Evolutionary conservation across 2,797 vertebrate species (phyloP).

Genomic region (Momotus momota): DNA sequence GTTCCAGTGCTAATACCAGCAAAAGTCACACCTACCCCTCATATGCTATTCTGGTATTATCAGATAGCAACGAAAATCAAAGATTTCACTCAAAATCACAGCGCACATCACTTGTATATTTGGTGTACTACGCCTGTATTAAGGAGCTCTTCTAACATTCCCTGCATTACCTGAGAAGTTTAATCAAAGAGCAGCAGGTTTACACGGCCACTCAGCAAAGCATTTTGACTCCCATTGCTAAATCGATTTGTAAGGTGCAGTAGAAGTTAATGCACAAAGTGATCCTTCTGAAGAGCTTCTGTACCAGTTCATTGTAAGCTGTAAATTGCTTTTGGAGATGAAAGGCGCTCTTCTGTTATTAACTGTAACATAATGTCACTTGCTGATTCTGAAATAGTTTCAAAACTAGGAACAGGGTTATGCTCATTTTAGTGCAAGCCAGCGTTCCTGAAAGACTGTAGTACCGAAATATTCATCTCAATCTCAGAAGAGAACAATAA

Average conservation of each 20-base stretch:
- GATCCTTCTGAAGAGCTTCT: slow-evolving; percentile 15
- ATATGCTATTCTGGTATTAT: neutral
- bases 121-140: neutral
- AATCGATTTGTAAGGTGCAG: neutral
- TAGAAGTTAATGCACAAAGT: neutral
- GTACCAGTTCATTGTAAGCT: neutral
- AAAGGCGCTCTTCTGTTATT: slow-evolving; percentile 17
- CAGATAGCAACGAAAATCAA: neutral
- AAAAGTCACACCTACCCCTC: slow-evolving; percentile 2
- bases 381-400: slow-evolving; percentile 7
- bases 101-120: neutral
- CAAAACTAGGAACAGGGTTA: neutral
- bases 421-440: neutral
- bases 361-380: neutral
- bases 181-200: neutral
- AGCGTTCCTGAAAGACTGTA: neutral
- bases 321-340: slow-evolving; percentile 45
- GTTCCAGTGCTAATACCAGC: neutral
- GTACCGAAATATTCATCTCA: neutral
- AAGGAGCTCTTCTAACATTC: neutral
- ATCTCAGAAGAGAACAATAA: neutral
- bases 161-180: neutral
- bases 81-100: neutral
- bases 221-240: neutral
- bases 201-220: neutral